phyloP scores from a whole-genome alignment of 2,113 vertebrate genomes.

The Phrynocephalus versicolor region DNA sequence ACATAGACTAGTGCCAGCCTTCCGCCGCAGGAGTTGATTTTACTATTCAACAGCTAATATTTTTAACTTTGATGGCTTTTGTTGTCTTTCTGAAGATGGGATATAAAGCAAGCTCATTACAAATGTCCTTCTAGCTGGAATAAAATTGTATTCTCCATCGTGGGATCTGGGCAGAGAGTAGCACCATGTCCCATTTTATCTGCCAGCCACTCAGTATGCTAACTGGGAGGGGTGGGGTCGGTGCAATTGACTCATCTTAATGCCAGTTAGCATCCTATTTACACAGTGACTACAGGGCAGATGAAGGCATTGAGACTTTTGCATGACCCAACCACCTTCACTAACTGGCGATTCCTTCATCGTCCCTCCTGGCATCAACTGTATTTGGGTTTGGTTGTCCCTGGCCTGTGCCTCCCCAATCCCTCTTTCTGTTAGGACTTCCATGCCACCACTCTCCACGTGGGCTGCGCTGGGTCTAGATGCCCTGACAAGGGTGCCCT shows the following conservation, averaged over 20 bases:
- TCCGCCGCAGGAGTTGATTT: accelerated
- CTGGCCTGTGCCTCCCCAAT: no score
- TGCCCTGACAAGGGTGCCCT: no score
- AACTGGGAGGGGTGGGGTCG: conserved; percentile 55
- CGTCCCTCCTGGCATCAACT: no score
- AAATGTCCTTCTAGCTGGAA: background rate
- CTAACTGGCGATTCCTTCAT: no score
- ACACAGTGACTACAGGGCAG: conserved; percentile 44
- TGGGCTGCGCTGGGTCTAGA: no score
- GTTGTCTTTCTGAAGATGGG: accelerated
- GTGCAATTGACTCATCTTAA: conserved; percentile 48
- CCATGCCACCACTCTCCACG: no score
- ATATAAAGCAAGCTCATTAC: accelerated
- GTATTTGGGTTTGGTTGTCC: no score
- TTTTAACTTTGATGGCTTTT: background rate
- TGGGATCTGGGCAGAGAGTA: background rate
- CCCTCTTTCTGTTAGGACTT: no score
- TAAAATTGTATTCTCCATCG: accelerated
- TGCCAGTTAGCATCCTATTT: conserved; percentile 62
- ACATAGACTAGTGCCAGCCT: accelerated
- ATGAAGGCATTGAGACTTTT: conserved; percentile 44
- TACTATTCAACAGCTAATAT: background rate
- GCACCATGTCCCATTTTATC: conserved; percentile 54
- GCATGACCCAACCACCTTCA: background rate
- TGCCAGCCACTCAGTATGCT: conserved; percentile 53